Percentiles rank a stretch among this genome's conserved stretches.
phyloP scores from a whole-genome alignment of 1,140 invertebrate species.

The Amphibalanus amphitrite region DNA sequence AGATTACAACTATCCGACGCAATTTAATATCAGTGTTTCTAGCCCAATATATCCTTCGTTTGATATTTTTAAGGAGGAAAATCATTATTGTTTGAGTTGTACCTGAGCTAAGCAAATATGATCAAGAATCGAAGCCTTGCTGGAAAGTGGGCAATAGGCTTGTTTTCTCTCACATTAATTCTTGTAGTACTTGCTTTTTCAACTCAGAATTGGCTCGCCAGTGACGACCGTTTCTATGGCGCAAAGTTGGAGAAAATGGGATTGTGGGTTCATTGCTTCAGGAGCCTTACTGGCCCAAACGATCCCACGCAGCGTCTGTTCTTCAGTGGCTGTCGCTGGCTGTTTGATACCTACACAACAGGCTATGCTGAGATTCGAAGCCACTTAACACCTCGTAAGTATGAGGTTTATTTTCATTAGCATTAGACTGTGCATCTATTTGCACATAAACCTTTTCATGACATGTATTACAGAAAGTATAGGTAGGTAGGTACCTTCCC shows the following conservation, averaged over 20 bases:
- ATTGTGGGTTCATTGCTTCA: background rate
- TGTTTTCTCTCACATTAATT: background rate
- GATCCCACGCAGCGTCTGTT: background rate
- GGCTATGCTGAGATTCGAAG: background rate
- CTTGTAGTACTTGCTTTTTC: background rate
- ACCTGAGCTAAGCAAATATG: too few species aligned
- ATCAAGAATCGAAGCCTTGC: background rate
- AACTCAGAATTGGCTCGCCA: background rate
- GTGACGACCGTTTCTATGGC: background rate
- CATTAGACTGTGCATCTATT: background rate
- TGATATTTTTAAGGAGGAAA: too few species aligned
- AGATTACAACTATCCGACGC: too few species aligned
- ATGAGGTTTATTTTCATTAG: background rate
- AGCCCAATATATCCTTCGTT: too few species aligned
- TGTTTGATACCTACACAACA: background rate
- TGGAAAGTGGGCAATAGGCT: background rate
- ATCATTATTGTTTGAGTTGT: too few species aligned
- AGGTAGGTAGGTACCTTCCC: too few species aligned
- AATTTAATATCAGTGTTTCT: too few species aligned
- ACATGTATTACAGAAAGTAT: too few species aligned
- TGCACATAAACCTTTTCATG: too few species aligned
- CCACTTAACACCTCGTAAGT: background rate
- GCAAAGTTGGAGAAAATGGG: background rate
- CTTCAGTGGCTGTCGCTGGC: constrained; percentile 4
- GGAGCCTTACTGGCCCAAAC: background rate